Evolutionary conservation across 2,888 invertebrate species (phyloP).

Genomic region (Agonopterix alstromeriana): DNA sequence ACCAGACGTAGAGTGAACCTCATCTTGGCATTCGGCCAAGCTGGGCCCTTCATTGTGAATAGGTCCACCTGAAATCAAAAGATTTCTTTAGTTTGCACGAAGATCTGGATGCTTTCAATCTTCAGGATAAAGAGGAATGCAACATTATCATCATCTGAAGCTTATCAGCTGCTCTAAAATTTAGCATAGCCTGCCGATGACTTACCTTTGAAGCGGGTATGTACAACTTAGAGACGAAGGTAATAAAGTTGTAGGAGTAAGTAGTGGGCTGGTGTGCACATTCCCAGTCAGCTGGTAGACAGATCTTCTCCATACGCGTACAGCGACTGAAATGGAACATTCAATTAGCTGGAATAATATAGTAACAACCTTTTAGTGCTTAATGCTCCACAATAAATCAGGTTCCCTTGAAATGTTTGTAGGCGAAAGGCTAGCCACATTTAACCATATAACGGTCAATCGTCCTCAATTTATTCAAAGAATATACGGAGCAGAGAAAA

Average conservation of each 20-base stretch:
- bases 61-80: constrained; percentile 75
- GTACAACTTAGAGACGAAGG: constrained; percentile 89
- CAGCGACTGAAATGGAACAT: constrained; percentile 83
- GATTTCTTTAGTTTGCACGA: too few relatives aligned
- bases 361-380: too few relatives aligned
- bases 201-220: constrained; percentile 73
- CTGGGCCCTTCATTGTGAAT: constrained; percentile 92
- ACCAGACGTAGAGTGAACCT: constrained; percentile 85
- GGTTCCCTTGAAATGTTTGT: too few relatives aligned
- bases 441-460: too few relatives aligned
- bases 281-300: constrained; percentile 81
- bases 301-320: constrained; percentile 81
- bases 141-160: background rate
- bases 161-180: background rate
- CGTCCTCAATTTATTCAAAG: too few relatives aligned
- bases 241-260: constrained; percentile 95
- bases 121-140: background rate
- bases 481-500: too few relatives aligned
- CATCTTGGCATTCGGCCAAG: constrained; percentile 81
- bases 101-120: too few relatives aligned
- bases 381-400: too few relatives aligned
- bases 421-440: too few relatives aligned
- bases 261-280: constrained; percentile 90
- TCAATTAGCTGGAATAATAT: too few relatives aligned
- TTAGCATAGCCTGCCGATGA: background rate